phyloP scores from a whole-genome alignment of 2,113 vertebrate genomes.

The Varanus salvator region DNA sequence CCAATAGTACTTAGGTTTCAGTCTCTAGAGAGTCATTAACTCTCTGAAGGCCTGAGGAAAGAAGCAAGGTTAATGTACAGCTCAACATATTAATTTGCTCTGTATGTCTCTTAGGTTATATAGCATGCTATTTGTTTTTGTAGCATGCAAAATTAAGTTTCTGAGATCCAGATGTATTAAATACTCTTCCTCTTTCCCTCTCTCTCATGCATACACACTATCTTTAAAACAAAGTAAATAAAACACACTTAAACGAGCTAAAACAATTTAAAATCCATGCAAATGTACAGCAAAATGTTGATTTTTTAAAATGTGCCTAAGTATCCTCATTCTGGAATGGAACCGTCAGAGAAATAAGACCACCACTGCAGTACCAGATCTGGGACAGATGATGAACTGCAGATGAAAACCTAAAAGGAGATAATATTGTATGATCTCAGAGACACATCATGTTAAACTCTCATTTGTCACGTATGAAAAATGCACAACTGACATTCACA shows the following conservation, averaged over 20 bases:
- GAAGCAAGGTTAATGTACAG: conserved; percentile 9
- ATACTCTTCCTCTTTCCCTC: not conserved
- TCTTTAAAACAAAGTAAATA: not conserved
- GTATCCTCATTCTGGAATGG: not conserved
- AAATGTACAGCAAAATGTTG: not conserved
- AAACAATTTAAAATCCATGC: not conserved
- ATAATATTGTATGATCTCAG: not conserved
- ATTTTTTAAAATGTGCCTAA: too few species aligned
- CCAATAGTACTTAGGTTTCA: conserved; percentile 13
- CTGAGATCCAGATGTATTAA: not conserved
- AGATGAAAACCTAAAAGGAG: not conserved
- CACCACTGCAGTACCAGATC: not conserved
- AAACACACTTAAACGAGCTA: not conserved
- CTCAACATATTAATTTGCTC: not conserved
- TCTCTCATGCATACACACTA: not conserved
- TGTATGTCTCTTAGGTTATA: conserved; percentile 25
- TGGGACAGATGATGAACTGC: not conserved
- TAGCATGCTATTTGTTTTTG: conserved; percentile 37
- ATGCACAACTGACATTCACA: not conserved
- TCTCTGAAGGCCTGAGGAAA: conserved; percentile 25
- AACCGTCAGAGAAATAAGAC: not conserved
- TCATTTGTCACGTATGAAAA: not conserved
- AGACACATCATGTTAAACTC: not conserved
- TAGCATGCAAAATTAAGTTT: not conserved
- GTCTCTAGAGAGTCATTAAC: not conserved